Evolutionary conservation across 2,888 invertebrate species (phyloP).

Genomic region (Pinctada fucata): DNA sequence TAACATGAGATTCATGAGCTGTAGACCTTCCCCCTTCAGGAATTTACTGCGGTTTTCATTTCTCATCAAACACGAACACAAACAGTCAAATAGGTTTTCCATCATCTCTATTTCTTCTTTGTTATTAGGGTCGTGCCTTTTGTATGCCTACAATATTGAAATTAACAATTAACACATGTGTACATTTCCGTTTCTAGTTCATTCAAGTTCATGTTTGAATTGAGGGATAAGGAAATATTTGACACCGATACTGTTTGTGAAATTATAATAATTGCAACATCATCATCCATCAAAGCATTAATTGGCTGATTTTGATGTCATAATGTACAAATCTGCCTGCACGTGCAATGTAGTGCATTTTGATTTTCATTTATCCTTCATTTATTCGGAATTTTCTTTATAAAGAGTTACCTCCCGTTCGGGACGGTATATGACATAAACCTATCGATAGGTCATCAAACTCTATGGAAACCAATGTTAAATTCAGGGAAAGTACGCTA

Average conservation of each 20-base stretch:
- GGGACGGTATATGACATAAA: no score
- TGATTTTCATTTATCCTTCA: not conserved
- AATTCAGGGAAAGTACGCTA: no score
- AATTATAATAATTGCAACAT: not conserved
- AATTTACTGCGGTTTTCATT: constrained; percentile 91
- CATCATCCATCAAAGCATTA: not conserved
- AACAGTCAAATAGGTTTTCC: constrained; percentile 98
- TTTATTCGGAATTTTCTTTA: not conserved
- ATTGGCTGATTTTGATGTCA: not conserved
- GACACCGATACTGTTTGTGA: no score
- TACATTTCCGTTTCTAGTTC: not conserved
- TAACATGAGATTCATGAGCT: constrained; percentile 99
- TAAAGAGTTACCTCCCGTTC: no score
- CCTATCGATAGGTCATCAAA: no score
- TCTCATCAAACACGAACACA: constrained; percentile 93
- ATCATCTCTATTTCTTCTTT: constrained; percentile 98
- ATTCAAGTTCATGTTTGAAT: not conserved
- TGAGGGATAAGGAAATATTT: not conserved
- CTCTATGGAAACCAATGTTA: no score
- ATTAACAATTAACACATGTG: not conserved
- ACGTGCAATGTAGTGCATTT: not conserved
- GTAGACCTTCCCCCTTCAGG: constrained; percentile 96
- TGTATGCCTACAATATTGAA: constrained; percentile 84
- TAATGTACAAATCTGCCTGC: no score
- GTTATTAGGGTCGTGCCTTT: constrained; percentile 92